phyloP scores from a whole-genome alignment of 2,113 vertebrate genomes.

The Nyctibius bracteatus region DNA sequence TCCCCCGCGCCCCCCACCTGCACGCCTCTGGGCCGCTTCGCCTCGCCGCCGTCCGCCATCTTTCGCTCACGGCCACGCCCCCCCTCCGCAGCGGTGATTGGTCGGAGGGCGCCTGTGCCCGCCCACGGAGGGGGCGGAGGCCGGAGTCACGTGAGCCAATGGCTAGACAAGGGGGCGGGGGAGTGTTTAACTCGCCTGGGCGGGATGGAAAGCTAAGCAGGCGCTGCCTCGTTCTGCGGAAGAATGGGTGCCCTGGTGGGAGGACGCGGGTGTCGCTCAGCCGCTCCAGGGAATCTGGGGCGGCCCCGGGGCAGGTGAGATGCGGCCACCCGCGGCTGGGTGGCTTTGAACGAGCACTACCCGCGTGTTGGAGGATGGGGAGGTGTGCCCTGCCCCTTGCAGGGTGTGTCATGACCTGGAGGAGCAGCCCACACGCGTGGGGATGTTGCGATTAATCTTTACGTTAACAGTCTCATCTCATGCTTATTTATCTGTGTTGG shows the following conservation, averaged over 20 bases:
- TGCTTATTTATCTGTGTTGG: fast-evolving
- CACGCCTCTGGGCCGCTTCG: background rate
- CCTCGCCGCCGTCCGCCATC: background rate
- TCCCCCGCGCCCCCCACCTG: background rate
- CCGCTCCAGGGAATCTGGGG: too few relatives aligned
- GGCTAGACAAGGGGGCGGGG: background rate
- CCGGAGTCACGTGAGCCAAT: fast-evolving
- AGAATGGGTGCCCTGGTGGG: background rate
- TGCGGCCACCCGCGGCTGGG: fast-evolving
- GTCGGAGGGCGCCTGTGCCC: fast-evolving
- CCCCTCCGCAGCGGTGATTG: background rate
- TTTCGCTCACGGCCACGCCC: background rate
- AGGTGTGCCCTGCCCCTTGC: background rate
- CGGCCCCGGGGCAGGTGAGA: too few relatives aligned
- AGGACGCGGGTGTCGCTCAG: fast-evolving
- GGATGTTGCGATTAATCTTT: background rate
- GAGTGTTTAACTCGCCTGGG: fast-evolving
- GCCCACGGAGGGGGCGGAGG: background rate
- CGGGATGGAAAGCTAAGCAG: background rate
- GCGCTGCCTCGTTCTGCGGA: fast-evolving
- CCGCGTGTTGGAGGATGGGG: fast-evolving
- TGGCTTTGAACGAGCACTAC: fast-evolving
- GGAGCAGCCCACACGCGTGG: fast-evolving
- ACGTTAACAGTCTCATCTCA: background rate
- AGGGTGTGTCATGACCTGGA: background rate